phyloP scores from a whole-genome alignment of 2,888 invertebrate species.

The Hirtodrosophila confusa region DNA sequence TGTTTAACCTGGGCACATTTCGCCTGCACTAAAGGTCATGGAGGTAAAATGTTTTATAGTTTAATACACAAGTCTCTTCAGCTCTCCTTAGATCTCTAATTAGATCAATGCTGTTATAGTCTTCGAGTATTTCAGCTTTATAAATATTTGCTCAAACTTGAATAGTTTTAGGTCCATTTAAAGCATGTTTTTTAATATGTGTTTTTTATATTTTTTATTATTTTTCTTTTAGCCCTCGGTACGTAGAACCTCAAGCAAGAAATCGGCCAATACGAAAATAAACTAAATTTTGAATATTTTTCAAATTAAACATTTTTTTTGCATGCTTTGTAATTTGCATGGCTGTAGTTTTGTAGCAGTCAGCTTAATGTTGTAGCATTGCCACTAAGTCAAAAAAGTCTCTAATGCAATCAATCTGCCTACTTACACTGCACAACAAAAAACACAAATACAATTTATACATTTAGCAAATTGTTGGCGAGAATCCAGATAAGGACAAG shows the following conservation, averaged over 20 bases:
- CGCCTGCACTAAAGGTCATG: conserved; percentile 70
- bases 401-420: conserved; percentile 46
- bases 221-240: conserved; percentile 65
- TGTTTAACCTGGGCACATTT: conserved; percentile 44
- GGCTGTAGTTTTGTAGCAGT: conserved; percentile 19
- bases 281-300: conserved; percentile 21
- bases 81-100: conserved; percentile 31
- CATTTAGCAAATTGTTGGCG: conserved; percentile 86
- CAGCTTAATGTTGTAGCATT: conserved; percentile 12
- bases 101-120: conserved; percentile 17
- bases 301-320: conserved; percentile 14
- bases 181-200: conserved; percentile 52
- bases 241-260: conserved; percentile 47
- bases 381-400: conserved; percentile 2
- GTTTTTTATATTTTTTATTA: conserved; percentile 23
- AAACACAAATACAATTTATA: conserved; percentile 25
- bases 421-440: conserved; percentile 41
- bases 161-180: conserved; percentile 30
- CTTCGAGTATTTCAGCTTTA: conserved; percentile 20
- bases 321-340: conserved; percentile 48
- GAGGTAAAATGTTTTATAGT: conserved; percentile 73
- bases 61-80: conserved; percentile 43
- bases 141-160: conserved; percentile 21
- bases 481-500: conserved; percentile 89
- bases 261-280: conserved; percentile 49